Base-by-base conservation (phyloP, 2,888 invertebrate genomes). In the Allophyes oxyacanthae region DNA sequence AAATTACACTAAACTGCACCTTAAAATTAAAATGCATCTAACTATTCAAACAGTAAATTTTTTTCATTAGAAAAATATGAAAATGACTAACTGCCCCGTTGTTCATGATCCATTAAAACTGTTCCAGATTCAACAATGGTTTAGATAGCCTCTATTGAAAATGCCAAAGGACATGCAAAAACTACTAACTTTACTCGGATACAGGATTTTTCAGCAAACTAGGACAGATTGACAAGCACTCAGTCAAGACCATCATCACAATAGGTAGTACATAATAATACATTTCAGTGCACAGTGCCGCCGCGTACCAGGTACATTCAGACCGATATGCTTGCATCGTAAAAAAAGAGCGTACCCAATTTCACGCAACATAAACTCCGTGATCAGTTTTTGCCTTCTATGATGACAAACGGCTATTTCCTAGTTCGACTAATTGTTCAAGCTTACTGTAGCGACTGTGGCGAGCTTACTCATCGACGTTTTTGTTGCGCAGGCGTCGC, bases 351-450 rank as follows among this genome's bases (percentile, higher is more conserved):
- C 79, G 77, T 81, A 81, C 82, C 79, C 85, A 92, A 94, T 94
- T 94, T 94, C 92, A 93, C 93, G 93, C 90, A 88, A 86, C 87
- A 84, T 84, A 89, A 90, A 90, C 89, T 88, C 79, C 84, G 89
- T 86, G 89, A 88, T 83, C 82, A 72, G 57, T 90, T 92, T 92
- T 91, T 92, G 85, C 76, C 74, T 45, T 79, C 88, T 89, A 88
- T 90, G 88, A 91, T 89, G 88, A 86, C 89, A 86, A 87, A 88
- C 84, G 36, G 62, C 72, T 82, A 87, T 88, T 92, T 91, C 91
- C 91, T 91, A 83, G 85, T 91, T 77, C 64, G 55, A 53, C 83
- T 88, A 86, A 91, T 92, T 90, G 89, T 86, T 69, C 75, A 61
- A 64, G 60, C 70, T 79, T 75, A 82, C 89, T 88, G 87, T 87